Evolutionary conservation across 1,140 invertebrate genomes (phyloP).

Genomic region (Monomorium pharaonis): DNA sequence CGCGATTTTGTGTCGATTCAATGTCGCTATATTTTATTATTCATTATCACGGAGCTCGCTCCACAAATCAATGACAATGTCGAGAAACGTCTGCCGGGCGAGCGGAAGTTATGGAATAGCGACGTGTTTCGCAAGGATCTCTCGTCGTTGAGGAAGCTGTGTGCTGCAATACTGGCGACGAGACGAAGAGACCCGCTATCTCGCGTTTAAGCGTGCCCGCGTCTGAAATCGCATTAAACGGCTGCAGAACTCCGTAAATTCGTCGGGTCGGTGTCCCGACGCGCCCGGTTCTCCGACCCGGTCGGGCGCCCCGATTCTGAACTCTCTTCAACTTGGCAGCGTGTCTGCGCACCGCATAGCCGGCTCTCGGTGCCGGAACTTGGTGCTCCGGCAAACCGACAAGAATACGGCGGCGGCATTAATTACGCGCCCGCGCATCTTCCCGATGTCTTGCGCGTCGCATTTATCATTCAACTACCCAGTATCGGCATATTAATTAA

Average conservation of each 20-base stretch:
- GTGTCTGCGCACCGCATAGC: slow-evolving; percentile 34
- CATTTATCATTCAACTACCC: slow-evolving; percentile 50
- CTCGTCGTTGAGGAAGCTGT: neutral
- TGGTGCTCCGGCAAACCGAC: neutral
- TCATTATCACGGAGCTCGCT: neutral
- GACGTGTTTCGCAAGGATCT: neutral
- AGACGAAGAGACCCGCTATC: slow-evolving; percentile 20
- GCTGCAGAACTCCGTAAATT: slow-evolving; percentile 47
- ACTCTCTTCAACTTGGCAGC: slow-evolving; percentile 45
- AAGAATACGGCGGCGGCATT: slow-evolving; percentile 32
- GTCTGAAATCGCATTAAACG: slow-evolving; percentile 50
- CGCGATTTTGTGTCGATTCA: neutral
- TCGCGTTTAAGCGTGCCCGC: slow-evolving; percentile 41
- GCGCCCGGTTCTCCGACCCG: neutral
- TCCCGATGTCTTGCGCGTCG: neutral
- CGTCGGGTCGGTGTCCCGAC: slow-evolving; percentile 29
- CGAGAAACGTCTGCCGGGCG: neutral
- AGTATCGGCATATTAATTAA: slow-evolving; percentile 4
- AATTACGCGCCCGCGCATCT: slow-evolving; percentile 31
- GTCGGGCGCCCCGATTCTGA: neutral
- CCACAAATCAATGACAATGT: neutral
- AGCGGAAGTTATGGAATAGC: neutral
- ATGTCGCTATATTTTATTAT: neutral
- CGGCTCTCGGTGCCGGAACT: slow-evolving; percentile 21
- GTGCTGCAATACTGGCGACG: neutral